Evolutionary conservation across 2,113 vertebrate species (phyloP).

Genomic region (Arenaria interpres): DNA sequence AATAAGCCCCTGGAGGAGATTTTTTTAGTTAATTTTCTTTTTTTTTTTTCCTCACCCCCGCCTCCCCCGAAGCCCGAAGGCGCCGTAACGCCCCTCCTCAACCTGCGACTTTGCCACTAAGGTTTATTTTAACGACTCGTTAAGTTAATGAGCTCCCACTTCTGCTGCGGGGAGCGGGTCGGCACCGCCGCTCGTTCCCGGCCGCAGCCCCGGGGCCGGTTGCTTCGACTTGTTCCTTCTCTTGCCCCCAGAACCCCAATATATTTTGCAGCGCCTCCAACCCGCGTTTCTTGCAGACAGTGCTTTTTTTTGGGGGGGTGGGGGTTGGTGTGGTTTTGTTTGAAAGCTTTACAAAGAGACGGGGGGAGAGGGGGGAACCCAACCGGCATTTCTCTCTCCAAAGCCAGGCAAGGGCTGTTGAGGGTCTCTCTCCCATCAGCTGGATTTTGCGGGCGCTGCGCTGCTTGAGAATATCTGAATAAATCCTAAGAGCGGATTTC

Average conservation of each 20-base stretch:
- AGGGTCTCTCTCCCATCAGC: background rate
- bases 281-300: rapidly evolving
- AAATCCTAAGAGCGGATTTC: background rate
- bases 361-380: background rate
- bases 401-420: background rate
- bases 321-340: background rate
- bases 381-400: background rate
- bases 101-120: background rate
- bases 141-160: background rate
- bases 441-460: rapidly evolving
- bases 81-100: background rate
- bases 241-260: no score
- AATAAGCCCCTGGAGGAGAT: background rate
- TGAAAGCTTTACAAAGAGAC: background rate
- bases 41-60: rapidly evolving
- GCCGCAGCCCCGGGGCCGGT: background rate
- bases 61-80: background rate
- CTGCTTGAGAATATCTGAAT: background rate
- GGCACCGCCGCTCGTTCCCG: no score
- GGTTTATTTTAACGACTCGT: background rate
- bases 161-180: no score
- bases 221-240: background rate
- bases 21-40: no score
- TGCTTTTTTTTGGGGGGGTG: no score
- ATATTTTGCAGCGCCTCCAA: background rate